Evolutionary conservation across 2,113 vertebrate species (phyloP).

Genomic region (Pollachius pollachius): DNA sequence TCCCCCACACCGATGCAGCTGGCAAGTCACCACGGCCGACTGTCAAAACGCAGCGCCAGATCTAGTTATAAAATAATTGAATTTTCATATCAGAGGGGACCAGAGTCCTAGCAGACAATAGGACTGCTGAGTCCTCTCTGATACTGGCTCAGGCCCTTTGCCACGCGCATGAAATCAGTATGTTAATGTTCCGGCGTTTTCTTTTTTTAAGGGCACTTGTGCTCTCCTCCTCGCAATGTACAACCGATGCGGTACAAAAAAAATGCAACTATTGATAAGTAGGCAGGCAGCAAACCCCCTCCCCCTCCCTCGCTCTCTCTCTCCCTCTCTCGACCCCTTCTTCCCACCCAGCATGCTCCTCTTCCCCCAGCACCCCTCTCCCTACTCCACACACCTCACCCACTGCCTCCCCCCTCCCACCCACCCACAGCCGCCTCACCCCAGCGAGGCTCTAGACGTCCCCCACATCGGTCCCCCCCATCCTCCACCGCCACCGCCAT

Average conservation of each 20-base stretch:
- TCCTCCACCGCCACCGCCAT: slow-evolving; percentile 71
- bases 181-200: slow-evolving; percentile 96
- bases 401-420: slow-evolving; percentile 63
- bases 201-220: slow-evolving; percentile 99
- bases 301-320: background rate
- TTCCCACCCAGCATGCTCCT: slow-evolving; percentile 2
- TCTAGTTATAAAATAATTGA: slow-evolving; percentile 99
- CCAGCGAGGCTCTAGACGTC: no score
- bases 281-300: slow-evolving; percentile 71
- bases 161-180: slow-evolving; percentile 99
- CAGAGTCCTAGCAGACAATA: slow-evolving; percentile 99
- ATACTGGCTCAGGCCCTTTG: slow-evolving; percentile 99
- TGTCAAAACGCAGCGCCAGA: slow-evolving; percentile 98
- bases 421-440: slow-evolving; percentile 28
- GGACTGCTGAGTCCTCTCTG: slow-evolving; percentile 99
- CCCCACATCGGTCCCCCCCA: slow-evolving; percentile 52
- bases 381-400: slow-evolving; percentile 18
- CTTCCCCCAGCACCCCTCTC: background rate
- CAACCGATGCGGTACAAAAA: slow-evolving; percentile 86
- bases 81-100: slow-evolving; percentile 99
- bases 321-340: slow-evolving; percentile 1
- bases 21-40: slow-evolving; percentile 88
- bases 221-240: slow-evolving; percentile 90
- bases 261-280: slow-evolving; percentile 93
- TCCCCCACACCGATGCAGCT: slow-evolving; percentile 86